Conservation (phyloP, 2,797 vertebrate genomes). For the Pipistrellus pygmaeus region DNA sequence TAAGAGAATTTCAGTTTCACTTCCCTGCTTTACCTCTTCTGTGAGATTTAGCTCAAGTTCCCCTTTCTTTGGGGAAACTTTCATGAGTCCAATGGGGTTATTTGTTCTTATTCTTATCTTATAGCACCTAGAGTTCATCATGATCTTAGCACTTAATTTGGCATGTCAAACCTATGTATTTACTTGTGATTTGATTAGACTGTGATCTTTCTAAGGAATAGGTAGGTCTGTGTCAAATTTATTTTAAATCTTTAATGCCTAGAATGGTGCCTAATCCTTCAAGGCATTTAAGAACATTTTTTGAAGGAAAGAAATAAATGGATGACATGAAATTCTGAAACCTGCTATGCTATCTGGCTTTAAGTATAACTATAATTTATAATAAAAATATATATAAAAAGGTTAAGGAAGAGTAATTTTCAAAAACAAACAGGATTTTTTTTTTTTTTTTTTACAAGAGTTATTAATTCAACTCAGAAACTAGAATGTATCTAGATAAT, state of each 20-base stretch:
- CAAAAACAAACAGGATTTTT: background rate
- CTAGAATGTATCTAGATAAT: background rate
- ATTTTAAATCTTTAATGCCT: background rate
- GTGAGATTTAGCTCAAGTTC: background rate
- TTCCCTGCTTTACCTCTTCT: background rate
- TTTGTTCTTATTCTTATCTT: background rate
- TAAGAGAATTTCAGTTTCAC: background rate
- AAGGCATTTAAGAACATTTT: conserved; percentile 54
- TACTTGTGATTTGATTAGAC: background rate
- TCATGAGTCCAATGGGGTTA: background rate
- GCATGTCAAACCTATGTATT: background rate
- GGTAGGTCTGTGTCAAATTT: background rate
- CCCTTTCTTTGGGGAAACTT: background rate
- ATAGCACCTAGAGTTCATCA: background rate
- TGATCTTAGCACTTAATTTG: background rate
- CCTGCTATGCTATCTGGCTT: background rate
- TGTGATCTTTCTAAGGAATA: background rate
- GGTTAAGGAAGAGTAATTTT: background rate
- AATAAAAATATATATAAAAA: background rate
- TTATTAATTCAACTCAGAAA: background rate
- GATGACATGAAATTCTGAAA: background rate
- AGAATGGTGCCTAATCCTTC: background rate
- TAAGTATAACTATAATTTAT: background rate
- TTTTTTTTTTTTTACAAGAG: background rate
- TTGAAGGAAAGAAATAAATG: background rate